Base-by-base conservation (phyloP, 2,888 invertebrate genomes). In the Cataglyphis altisquamis region DNA sequence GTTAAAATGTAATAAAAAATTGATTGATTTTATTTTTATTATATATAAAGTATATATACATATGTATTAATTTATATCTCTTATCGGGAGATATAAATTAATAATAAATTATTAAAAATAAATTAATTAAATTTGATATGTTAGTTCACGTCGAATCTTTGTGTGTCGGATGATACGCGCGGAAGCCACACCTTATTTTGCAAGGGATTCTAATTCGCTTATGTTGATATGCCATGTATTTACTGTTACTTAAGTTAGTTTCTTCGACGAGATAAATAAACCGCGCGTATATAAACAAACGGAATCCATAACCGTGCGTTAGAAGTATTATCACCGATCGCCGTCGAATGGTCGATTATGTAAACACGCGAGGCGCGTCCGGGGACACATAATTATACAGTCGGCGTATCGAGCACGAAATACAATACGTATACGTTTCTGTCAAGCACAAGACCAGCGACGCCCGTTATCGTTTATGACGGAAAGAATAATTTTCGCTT, bases 201-300 rank as follows among this genome's bases (percentile, higher is more conserved):
- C 21, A 29, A n/a, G 60, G 45, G 39, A 77, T 84, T 64, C 39
- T 70, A 45, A 82, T 66, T 57, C 81, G 41, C 63, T 88, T 85
- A 45, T 10, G 82, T 18, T 15, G 8, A 6, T 18, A 48, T 9
- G 57, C 18, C 39, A 39, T 63, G 64, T 75, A 55, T 73, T 74
- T 87, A 82, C 41, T 80, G 72, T 39, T 64, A 63, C 62, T 41
- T 60, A 80, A 88, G 83, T 25, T 25, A 25, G 86, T 89, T 90
- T 90, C 89, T 90, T 90, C 90, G 84, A 88, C 91, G 92, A 91
- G 89, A 67, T 55, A n/a, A 48, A 48, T 83, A 83, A 91, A 87
- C 88, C 86, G 70, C 52, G 77, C 70, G 25, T 25, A 25, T 25
- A 25, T 25, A 25, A 25, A 25, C 25, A 87, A 91, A 84, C 87